Evolutionary conservation across 2,888 invertebrate genomes (phyloP).

Genomic region (Parnassius smintheus): DNA sequence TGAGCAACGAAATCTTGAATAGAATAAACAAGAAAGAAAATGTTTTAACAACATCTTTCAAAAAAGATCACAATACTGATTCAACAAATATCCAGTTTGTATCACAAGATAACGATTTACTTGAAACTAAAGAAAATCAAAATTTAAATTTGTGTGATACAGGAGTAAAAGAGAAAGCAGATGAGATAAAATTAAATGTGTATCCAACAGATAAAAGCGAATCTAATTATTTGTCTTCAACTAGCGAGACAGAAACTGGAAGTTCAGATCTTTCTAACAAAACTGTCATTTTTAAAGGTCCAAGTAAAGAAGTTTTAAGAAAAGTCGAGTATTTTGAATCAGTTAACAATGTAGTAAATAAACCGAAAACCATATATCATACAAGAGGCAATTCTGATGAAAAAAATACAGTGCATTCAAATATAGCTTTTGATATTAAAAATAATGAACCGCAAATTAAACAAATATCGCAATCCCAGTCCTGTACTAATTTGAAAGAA

Average conservation of each 20-base stretch:
- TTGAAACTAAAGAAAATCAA: constrained; percentile 21
- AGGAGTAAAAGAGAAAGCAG: constrained; percentile 63
- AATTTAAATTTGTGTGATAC: constrained; percentile 28
- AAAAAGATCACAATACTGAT: constrained; percentile 81
- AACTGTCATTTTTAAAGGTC: constrained; percentile 84
- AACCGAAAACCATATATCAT: constrained; percentile 72
- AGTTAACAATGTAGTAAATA: constrained; percentile 77
- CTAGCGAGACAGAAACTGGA: constrained; percentile 86
- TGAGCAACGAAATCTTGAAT: constrained; percentile 87
- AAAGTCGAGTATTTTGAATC: constrained; percentile 92
- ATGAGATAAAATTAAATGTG: constrained; percentile 69
- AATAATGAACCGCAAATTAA: constrained; percentile 47
- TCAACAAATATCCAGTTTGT: constrained; percentile 45
- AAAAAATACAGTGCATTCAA: constrained; percentile 45
- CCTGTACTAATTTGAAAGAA: constrained; percentile 88
- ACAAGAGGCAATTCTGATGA: constrained; percentile 76
- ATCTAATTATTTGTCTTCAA: constrained; percentile 67
- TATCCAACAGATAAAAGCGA: constrained; percentile 56
- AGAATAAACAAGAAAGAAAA: constrained; percentile 78
- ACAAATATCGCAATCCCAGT: constrained; percentile 81
- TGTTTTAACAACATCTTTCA: constrained; percentile 42
- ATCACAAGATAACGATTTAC: constrained; percentile 24
- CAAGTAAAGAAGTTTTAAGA: constrained; percentile 84
- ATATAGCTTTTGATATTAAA: constrained; percentile 35
- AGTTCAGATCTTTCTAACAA: constrained; percentile 87